Evolutionary conservation across 1,140 invertebrate species (phyloP), one percentile per base, ranked within the genome.

Genomic region (Wiebesia pumilae): DNA sequence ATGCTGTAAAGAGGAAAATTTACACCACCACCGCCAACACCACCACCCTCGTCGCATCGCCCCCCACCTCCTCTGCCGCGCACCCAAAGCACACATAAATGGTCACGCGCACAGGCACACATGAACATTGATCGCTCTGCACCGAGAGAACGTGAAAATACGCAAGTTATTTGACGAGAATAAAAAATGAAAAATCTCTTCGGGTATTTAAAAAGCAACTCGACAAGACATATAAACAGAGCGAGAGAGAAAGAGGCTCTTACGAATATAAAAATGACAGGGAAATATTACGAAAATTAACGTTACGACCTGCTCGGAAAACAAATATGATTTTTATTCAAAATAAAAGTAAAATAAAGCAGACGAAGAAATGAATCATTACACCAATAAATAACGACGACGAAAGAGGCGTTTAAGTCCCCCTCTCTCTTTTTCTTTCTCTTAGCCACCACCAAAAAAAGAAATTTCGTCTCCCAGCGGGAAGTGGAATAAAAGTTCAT

Each of bases 251-350:
- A 19, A 54, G 47, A 75, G 71, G 21, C 58, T 33, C 65, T 71
- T 27, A 30, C 58, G 30, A 54, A 80, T 83, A 83, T 83, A 86
- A 86, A 87, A 87, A 87, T 43, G 86, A 87, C 86, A 67, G 67
- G 83, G 87, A 87, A 87, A 87, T 87, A 87, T 87, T 81, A 85
- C 79, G 78, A 84, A 81, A 87, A 87, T 84, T 84, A 87, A 87
- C 78, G 79, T 87, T 86, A 86, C 81, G 81, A 83, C 33, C 24
- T 69, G 73, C 35, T 69, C 62, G 83, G 67, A 84, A 81, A 87
- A 87, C 87, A 87, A 87, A 87, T 87, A 87, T 51, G 87, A 87
- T 87, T 87, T 87, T 87, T 87, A 87, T 87, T 87, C 87, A 87
- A 71, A 86, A 85, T 38, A 54, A 85, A 62, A 81, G 35, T 86